Conservation (phyloP, 1,140 invertebrate species). For the Leptopilina boulardi region DNA sequence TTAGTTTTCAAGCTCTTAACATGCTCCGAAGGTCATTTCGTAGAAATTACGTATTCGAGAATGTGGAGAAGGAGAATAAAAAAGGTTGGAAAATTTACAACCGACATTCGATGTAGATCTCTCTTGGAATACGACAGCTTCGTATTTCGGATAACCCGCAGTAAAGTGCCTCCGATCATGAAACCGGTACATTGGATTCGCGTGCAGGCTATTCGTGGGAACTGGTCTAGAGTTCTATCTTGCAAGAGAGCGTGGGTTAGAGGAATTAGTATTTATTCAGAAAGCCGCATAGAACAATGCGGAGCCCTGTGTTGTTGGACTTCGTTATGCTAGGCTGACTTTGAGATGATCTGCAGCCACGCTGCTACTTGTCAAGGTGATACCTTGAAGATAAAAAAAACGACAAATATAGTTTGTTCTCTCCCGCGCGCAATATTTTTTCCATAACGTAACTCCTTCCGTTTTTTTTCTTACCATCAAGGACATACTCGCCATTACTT, state of each 20-base stretch:
- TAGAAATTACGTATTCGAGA: not conserved
- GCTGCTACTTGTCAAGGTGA: slow-evolving; percentile 57
- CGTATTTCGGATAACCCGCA: slow-evolving; percentile 44
- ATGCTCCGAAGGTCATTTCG: not conserved
- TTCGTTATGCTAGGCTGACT: slow-evolving; percentile 65
- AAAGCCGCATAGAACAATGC: slow-evolving; percentile 67
- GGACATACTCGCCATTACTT: slow-evolving; percentile 38
- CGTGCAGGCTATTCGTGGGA: slow-evolving; percentile 68
- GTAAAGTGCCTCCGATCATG: slow-evolving; percentile 53
- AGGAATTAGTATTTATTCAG: slow-evolving; percentile 68
- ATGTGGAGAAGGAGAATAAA: not conserved
- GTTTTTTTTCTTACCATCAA: slow-evolving; percentile 44
- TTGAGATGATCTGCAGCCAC: slow-evolving; percentile 65
- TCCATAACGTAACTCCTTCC: slow-evolving; percentile 39
- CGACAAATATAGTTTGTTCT: slow-evolving; percentile 52
- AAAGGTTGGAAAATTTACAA: not conserved
- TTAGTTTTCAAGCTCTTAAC: no score
- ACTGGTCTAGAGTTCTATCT: slow-evolving; percentile 70
- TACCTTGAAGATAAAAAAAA: slow-evolving; percentile 52
- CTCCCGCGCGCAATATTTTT: slow-evolving; percentile 41
- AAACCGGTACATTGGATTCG: slow-evolving; percentile 67
- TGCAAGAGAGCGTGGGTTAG: slow-evolving; percentile 67
- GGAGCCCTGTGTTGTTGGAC: slow-evolving; percentile 64
- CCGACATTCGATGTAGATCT: slow-evolving; percentile 29
- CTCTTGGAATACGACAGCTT: slow-evolving; percentile 41